Evolutionary conservation across 2,888 invertebrate species (phyloP).

Genomic region (Amphiduros pacificus): DNA sequence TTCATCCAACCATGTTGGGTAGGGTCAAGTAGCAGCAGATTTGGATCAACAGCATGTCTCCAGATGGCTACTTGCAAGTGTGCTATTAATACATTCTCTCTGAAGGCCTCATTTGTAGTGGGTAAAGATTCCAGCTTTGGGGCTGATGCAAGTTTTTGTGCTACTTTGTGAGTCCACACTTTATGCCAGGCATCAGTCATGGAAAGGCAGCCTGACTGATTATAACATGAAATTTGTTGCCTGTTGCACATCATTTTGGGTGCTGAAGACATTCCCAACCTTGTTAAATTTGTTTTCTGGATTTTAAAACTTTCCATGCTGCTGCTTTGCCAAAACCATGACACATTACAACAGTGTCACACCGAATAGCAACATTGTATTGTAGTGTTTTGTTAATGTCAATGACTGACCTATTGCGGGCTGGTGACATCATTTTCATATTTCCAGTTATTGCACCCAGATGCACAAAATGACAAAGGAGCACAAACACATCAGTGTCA

Average conservation of each 20-base stretch:
- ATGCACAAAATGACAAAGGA: slow-evolving; percentile 3
- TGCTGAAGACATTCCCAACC: background rate
- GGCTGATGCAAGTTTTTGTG: background rate
- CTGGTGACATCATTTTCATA: slow-evolving; percentile 2
- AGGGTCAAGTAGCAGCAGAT: background rate
- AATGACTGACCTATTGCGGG: background rate
- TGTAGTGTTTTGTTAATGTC: slow-evolving; percentile 6
- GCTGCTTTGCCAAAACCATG: background rate
- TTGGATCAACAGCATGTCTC: background rate
- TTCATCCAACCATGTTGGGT: background rate
- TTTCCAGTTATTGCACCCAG: background rate
- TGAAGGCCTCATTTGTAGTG: background rate
- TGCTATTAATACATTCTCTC: background rate
- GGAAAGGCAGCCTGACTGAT: background rate
- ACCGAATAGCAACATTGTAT: background rate
- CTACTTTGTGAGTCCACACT: background rate
- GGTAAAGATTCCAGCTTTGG: background rate
- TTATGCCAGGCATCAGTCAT: background rate
- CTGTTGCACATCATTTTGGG: background rate
- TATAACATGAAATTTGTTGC: too few relatives aligned
- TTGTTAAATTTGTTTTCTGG: background rate
- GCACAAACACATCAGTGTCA: background rate
- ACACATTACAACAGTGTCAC: slow-evolving; percentile 8
- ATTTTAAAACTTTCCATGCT: background rate
- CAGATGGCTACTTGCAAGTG: background rate